A percentile compares a stretch with the other conserved stretches of the same genome.
These are phyloP conservation scores for Enteromius thamalakanensis DNA, from an alignment of 2,797 vertebrate genomes.

Conservation along the genomic window DNA sequence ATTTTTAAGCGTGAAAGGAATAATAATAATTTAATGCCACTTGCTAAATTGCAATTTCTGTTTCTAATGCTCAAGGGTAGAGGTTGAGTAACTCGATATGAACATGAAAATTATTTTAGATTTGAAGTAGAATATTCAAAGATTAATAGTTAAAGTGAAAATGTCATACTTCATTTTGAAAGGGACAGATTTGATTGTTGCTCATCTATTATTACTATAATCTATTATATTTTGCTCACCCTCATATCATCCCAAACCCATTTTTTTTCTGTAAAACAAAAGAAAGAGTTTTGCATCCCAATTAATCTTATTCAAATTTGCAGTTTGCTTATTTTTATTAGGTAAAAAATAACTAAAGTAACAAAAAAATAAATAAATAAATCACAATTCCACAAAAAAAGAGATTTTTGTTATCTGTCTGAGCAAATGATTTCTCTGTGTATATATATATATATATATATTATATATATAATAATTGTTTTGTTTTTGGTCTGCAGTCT, in stretches of 20 bases:
- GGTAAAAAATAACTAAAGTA: too few species aligned
- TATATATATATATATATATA: too few species aligned
- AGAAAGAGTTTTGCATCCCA: too few species aligned
- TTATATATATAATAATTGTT: too few species aligned
- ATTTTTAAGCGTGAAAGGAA: constrained; percentile 35
- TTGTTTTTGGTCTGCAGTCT: too few species aligned
- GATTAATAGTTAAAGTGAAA: background rate
- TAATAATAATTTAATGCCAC: background rate
- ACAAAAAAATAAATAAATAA: too few species aligned
- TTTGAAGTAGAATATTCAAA: background rate
- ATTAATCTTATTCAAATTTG: too few species aligned
- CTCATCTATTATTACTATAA: too few species aligned
- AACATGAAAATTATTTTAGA: background rate
- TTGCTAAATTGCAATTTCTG: background rate
- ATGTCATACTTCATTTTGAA: background rate
- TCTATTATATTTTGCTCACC: background rate
- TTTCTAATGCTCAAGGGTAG: background rate
- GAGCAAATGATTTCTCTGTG: too few species aligned
- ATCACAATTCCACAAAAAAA: too few species aligned
- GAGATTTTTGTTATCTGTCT: too few species aligned
- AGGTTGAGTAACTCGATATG: background rate
- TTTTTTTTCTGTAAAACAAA: background rate
- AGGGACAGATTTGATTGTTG: background rate
- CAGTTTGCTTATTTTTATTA: too few species aligned
- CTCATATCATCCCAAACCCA: background rate